Conservation (phyloP, 2,113 vertebrate species). For the Craseonycteris thonglongyai region DNA sequence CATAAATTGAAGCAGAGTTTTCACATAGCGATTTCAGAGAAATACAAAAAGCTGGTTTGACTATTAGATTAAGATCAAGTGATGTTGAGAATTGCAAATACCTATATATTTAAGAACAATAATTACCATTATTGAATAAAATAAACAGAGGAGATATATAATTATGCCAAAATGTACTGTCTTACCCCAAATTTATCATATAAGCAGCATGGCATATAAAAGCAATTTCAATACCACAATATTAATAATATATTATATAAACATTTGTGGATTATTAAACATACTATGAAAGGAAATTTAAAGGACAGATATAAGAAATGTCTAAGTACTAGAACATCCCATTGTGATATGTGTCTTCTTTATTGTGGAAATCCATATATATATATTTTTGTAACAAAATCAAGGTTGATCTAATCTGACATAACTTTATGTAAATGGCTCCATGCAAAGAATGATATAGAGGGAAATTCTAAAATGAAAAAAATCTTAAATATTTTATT, state of each 20-base stretch:
- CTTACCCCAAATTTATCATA: not conserved
- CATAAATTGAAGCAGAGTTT: not conserved
- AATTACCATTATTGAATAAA: not conserved
- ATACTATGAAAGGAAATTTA: not conserved
- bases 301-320: not conserved
- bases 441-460: conserved; percentile 30
- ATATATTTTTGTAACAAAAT: conserved; percentile 38
- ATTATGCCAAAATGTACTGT: not conserved
- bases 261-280: not conserved
- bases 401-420: conserved; percentile 61
- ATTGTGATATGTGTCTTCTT: conserved; percentile 26
- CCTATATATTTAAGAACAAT: not conserved
- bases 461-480: conserved; percentile 35
- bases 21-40: not conserved
- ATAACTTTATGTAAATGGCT: conserved; percentile 36
- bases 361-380: conserved; percentile 43
- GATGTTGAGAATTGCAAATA: not conserved
- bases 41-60: not conserved
- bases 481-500: conserved; percentile 36
- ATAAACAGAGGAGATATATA: not conserved
- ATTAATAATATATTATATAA: not conserved
- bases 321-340: not conserved
- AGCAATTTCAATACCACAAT: conserved; percentile 20
- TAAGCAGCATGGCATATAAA: not conserved
- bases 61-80: not conserved